Evolutionary conservation across 2,797 vertebrate species (phyloP), one percentile per base, ranked within the genome.

Genomic region (Enteromius radiatus): DNA sequence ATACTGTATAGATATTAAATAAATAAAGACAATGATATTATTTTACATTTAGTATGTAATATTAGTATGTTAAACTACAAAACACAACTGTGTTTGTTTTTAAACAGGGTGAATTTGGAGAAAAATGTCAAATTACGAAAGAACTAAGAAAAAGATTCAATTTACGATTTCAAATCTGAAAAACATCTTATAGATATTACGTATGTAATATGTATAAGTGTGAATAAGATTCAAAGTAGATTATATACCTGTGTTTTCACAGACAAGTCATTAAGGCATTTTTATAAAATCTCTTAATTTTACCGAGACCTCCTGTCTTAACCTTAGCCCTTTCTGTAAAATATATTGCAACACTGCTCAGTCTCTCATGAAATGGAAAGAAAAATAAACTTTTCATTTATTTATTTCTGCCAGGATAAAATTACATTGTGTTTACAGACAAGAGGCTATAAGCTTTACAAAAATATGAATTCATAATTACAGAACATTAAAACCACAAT

Each of bases 351-450:
- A 8, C 15, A 28, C 23, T 15, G 59, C 56, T 26, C 14, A 43
- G 3, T 43, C 6, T 45, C 6, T 41, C 17, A 36, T 19, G 1
- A 80, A 19, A 5, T 2, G 8, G 28, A 28, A 41, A 54, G 49
- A 38, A 69, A 31, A 23, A 17, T 2, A 7, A 45, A 61, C 2
- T 11, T 80, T 70, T 47, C 1, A 23, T 70, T 61, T 73, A 21
- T 93, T 94, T 93, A 93, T 88, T 83, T 88, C 86, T 87, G 80
- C 80, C 69, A 89, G 84, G 83, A 38, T 80, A 90, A 63, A 43
- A 74, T 45, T 21, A 89, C 84, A 82, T 19, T 73, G 23, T 73
- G 80, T 86, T 73, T 85, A 84, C 71, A 89, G 87, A 86, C 56
- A 81, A 59, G 74, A 78, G 47, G 78, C 84, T 79, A 88, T 76